Conservation (phyloP, 2,113 vertebrate species). For the Anser cygnoides region DNA sequence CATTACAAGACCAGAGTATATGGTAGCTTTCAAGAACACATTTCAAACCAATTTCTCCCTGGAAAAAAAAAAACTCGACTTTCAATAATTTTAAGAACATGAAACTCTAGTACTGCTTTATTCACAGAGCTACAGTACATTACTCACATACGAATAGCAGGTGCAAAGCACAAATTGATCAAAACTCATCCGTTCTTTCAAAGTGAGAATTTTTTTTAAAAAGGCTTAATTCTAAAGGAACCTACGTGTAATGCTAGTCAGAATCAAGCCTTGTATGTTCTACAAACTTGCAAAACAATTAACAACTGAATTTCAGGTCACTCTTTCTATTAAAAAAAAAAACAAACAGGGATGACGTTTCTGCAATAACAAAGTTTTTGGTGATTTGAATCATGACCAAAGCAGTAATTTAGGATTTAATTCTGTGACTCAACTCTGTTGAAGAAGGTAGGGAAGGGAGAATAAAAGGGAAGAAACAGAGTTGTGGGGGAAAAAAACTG, state of each 20-base stretch:
- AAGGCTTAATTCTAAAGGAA: slow-evolving; percentile 12
- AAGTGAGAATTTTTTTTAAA: background rate
- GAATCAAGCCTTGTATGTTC: background rate
- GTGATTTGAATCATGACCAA: background rate
- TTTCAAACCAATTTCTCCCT: background rate
- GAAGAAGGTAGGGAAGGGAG: background rate
- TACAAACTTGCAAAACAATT: background rate
- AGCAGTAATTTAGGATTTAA: background rate
- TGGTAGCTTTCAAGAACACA: background rate
- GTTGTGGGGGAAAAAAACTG: fast-evolving
- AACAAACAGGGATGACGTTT: background rate
- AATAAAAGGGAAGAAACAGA: slow-evolving; percentile 14
- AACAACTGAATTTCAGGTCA: background rate
- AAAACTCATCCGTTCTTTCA: background rate
- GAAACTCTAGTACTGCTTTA: background rate
- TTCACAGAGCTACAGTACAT: background rate
- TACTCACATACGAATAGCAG: background rate
- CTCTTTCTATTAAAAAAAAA: background rate
- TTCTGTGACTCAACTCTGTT: background rate
- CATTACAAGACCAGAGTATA: background rate
- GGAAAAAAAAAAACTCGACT: no score
- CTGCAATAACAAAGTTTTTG: background rate
- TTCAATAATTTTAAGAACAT: background rate
- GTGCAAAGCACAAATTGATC: background rate
- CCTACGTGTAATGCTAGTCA: background rate